These are phyloP conservation scores for Drosophila oshimai DNA, from an alignment of 1,140 invertebrate species.

Conservation along the genomic window DNA sequence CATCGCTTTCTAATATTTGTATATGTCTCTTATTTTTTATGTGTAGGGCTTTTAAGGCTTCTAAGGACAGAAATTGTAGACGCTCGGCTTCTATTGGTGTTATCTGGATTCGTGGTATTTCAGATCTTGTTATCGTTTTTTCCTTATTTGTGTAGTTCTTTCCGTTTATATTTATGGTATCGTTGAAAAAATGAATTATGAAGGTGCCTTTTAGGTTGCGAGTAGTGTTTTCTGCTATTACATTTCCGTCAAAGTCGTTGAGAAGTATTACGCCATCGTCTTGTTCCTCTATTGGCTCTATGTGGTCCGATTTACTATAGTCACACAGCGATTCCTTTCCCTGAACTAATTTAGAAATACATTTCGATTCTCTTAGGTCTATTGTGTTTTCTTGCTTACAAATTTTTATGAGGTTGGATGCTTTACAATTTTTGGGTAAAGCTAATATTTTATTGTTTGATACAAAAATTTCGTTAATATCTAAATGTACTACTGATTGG, in stretches of 20 bases:
- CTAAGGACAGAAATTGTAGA: too few species aligned
- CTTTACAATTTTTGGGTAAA: background rate
- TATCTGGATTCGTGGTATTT: too few species aligned
- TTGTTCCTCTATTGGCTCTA: background rate
- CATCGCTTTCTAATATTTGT: background rate
- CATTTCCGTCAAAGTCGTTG: background rate
- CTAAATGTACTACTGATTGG: background rate
- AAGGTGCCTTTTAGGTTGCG: too few species aligned
- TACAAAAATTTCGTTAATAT: background rate
- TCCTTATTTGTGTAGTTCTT: background rate
- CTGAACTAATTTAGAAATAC: background rate
- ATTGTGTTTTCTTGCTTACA: background rate
- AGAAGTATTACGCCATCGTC: background rate
- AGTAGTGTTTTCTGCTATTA: background rate
- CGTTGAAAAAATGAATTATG: background rate
- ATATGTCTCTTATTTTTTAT: background rate
- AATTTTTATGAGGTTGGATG: background rate
- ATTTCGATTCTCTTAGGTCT: background rate
- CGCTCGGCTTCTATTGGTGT: too few species aligned
- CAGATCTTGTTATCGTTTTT: too few species aligned
- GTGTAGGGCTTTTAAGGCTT: background rate
- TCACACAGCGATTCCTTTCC: background rate
- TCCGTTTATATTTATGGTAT: background rate
- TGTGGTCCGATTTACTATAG: constrained; percentile 8
- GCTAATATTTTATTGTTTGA: background rate